Conservation (phyloP, 53 echinoderm and acorn worm genomes). For the Crossaster papposus region DNA sequence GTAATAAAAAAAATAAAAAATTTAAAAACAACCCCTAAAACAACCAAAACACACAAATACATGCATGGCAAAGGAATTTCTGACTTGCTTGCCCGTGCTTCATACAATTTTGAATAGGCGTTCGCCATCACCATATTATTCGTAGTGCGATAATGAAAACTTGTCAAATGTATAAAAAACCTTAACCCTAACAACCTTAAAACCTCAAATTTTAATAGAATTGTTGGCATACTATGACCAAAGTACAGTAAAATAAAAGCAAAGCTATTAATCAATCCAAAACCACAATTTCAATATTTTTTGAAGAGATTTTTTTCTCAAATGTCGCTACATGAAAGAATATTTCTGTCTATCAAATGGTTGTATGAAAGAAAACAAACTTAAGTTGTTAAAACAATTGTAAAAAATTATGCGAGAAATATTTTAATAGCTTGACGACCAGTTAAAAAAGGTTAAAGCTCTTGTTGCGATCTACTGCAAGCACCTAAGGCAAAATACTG, state of each 20-base stretch:
- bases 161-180: background rate
- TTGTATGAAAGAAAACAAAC: background rate
- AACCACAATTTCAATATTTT: no score
- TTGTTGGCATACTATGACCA: no score
- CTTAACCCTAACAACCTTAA: no score
- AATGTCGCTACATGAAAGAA: no score
- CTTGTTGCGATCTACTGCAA: background rate
- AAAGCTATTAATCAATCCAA: no score
- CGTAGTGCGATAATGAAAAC: background rate
- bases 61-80: no score
- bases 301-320: no score
- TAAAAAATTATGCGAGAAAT: background rate
- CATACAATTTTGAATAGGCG: background rate
- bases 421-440: background rate
- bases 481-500: background rate
- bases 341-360: background rate
- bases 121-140: background rate
- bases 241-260: no score
- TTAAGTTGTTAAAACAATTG: background rate
- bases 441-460: background rate
- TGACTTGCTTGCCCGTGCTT: background rate
- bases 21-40: background rate
- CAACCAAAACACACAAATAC: background rate
- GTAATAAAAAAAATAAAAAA: background rate
- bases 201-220: no score